Evolutionary conservation across 1,140 invertebrate species (phyloP).

Genomic region (Cepaea nemoralis): DNA sequence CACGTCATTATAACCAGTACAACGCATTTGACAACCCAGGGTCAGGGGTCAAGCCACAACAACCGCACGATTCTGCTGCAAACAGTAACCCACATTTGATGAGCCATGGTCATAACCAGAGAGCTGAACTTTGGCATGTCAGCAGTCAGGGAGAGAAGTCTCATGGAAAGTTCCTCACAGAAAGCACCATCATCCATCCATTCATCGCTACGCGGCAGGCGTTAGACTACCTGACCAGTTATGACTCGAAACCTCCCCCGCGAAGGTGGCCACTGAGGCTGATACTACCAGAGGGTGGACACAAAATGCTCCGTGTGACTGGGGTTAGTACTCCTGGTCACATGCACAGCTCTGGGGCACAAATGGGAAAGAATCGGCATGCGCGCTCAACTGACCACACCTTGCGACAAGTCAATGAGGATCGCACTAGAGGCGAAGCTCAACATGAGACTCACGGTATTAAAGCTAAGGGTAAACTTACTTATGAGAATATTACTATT

Average conservation of each 20-base stretch:
- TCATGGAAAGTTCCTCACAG: not conserved
- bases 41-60: not conserved
- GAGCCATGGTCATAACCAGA: not conserved
- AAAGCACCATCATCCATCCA: constrained; percentile 5
- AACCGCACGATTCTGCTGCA: not conserved
- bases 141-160: not conserved
- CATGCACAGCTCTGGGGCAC: not conserved
- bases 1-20: not conserved
- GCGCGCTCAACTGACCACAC: too few species aligned
- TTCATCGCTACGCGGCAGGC: constrained; percentile 1
- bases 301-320: not conserved
- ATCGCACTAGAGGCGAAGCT: too few species aligned
- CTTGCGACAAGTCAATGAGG: too few species aligned
- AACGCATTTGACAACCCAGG: not conserved
- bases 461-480: too few species aligned
- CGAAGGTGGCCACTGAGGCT: constrained; percentile 11
- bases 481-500: not conserved
- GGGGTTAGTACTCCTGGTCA: not conserved
- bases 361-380: not conserved
- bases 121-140: not conserved
- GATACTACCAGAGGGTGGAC: not conserved
- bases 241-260: not conserved
- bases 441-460: too few species aligned
- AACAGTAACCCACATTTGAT: not conserved
- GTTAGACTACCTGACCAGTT: constrained; percentile 18